A percentile compares a stretch with the other conserved stretches of the same genome.
phyloP scores from a whole-genome alignment of 2,888 invertebrate genomes.

The Hololepta plana region DNA sequence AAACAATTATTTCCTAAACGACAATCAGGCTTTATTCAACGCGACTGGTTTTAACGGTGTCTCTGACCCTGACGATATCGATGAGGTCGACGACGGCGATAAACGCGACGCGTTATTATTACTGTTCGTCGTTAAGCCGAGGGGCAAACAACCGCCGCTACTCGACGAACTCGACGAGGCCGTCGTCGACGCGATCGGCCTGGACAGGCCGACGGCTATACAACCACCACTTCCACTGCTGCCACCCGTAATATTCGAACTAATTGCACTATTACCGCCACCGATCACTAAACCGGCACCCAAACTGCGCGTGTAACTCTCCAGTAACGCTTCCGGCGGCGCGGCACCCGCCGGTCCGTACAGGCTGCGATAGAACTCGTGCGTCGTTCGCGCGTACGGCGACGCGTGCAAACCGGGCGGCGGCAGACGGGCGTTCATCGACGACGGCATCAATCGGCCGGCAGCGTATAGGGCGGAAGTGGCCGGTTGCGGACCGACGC shows the following conservation, averaged over 20 bases:
- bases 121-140: slow-evolving; percentile 29
- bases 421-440: slow-evolving; percentile 32
- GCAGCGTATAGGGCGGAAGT: slow-evolving; percentile 36
- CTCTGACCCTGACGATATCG: slow-evolving; percentile 35
- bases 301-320: slow-evolving; percentile 52
- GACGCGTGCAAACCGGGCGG: slow-evolving; percentile 47
- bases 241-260: slow-evolving; percentile 12
- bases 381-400: slow-evolving; percentile 50
- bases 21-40: slow-evolving; percentile 28
- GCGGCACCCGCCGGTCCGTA: slow-evolving; percentile 40
- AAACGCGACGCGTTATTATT: slow-evolving; percentile 30
- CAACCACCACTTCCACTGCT: slow-evolving; percentile 22
- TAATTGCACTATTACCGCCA: too few species aligned
- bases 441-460: slow-evolving; percentile 44
- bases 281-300: slow-evolving; percentile 31
- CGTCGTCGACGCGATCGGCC: slow-evolving; percentile 13
- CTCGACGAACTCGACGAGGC: slow-evolving; percentile 16
- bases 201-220: slow-evolving; percentile 20
- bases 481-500: slow-evolving; percentile 31
- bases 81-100: slow-evolving; percentile 43
- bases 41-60: slow-evolving; percentile 31
- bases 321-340: slow-evolving; percentile 48
- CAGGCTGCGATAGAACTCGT: slow-evolving; percentile 61
- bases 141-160: slow-evolving; percentile 25
- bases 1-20: too few species aligned